Conservation (phyloP, 2,113 vertebrate species). For the Noctilio leporinus region DNA sequence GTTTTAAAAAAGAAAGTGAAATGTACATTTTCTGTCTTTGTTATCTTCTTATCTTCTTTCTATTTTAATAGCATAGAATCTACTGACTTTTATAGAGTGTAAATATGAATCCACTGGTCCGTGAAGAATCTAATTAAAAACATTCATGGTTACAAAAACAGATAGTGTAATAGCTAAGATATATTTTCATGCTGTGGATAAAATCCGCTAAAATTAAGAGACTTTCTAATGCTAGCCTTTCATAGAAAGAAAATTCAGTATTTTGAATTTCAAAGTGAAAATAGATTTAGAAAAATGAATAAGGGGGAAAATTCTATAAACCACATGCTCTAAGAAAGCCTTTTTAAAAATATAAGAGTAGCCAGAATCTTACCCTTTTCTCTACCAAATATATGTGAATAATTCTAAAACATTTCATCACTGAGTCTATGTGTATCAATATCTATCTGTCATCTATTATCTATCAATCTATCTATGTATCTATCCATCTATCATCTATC, state of each 20-base stretch:
- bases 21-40: conserved; percentile 60
- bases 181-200: conserved; percentile 69
- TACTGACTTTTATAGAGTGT: conserved; percentile 61
- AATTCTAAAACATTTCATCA: neutral
- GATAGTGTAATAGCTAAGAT: conserved; percentile 59
- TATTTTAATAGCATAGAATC: conserved; percentile 70
- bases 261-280: conserved; percentile 59
- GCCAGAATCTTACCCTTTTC: neutral
- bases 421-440: neutral
- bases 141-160: conserved; percentile 67
- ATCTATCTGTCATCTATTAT: neutral
- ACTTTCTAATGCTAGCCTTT: conserved; percentile 41
- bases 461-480: neutral
- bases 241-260: conserved; percentile 44
- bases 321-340: neutral
- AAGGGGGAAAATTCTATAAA: neutral
- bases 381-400: neutral
- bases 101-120: conserved; percentile 71
- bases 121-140: conserved; percentile 76
- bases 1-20: conserved; percentile 54
- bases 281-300: conserved; percentile 1
- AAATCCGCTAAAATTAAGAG: conserved; percentile 68
- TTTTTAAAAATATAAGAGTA: neutral
- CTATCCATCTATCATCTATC: neutral
- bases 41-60: conserved; percentile 60